These are phyloP conservation scores for Tetramorium simillimum DNA, from an alignment of 1,140 invertebrate genomes.

Conservation along the genomic window DNA sequence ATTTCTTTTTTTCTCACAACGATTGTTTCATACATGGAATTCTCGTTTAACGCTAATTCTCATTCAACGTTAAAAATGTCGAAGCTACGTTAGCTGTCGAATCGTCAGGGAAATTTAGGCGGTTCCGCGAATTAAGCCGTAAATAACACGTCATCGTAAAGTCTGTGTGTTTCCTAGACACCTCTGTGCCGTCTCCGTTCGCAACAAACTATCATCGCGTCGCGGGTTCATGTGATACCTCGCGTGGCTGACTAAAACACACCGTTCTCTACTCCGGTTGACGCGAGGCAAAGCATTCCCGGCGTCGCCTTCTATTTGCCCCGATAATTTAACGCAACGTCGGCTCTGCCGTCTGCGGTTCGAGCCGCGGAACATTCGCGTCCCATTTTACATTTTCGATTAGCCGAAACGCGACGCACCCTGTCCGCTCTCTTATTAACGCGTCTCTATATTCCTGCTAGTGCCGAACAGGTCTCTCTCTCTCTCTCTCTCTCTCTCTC, in stretches of 20 bases:
- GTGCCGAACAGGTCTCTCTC: not conserved
- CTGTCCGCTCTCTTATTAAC: constrained; percentile 65
- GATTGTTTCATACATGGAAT: not conserved
- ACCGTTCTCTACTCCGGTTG: constrained; percentile 17
- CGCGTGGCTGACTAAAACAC: constrained; percentile 42
- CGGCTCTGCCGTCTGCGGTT: constrained; percentile 31
- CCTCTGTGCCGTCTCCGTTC: constrained; percentile 37
- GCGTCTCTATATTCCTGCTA: constrained; percentile 62
- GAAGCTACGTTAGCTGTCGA: not conserved
- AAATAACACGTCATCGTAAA: constrained; percentile 39
- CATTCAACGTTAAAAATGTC: not conserved
- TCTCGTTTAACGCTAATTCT: not conserved
- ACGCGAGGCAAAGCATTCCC: constrained; percentile 56
- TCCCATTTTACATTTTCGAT: constrained; percentile 73
- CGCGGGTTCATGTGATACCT: constrained; percentile 12
- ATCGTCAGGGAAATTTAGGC: not conserved
- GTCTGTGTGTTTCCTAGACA: constrained; percentile 17
- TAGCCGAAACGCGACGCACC: constrained; percentile 66
- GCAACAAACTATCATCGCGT: constrained; percentile 41
- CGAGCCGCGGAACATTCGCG: constrained; percentile 34
- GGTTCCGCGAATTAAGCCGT: constrained; percentile 42
- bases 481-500: not conserved
- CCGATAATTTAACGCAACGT: constrained; percentile 71
- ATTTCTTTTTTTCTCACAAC: not conserved
- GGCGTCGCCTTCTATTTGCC: constrained; percentile 66